Base-by-base conservation (phyloP, 1,140 invertebrate species). In the Caenorhabditis brenneri region DNA sequence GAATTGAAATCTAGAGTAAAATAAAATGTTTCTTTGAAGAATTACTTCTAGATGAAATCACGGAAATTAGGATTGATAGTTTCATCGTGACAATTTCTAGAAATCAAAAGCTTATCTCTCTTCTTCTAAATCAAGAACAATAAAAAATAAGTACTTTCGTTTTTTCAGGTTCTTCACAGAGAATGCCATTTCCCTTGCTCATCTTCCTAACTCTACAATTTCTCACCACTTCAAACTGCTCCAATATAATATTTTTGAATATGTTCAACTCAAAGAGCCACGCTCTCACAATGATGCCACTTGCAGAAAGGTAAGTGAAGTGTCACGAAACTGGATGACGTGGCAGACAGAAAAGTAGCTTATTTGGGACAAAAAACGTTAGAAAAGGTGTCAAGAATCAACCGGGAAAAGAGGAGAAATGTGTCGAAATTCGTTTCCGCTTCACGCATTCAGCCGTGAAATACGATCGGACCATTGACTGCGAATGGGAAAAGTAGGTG, bases 181-280 rank as follows among this genome's bases (percentile, higher is more conserved):
- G 42, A 74, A 74, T 74, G 65, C 65, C 65, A 42, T 42, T 74
- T 46, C n/a, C 65, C 42, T 4, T 46, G 33, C 65, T 74, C 36
- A 42, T 74, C n/a, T 42, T 42, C n/a, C n/a, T 42, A 42, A 10
- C 46, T 27, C 12, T 24, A 16, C 65, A 42, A 27, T n/a, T 74
- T 74, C 33, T 42, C 1, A 24, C 65, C 36, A 74, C 36, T 74
- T 39, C 65, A 39, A 42, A 74, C 65, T 39, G 65, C 65, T 74
- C 65, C 65, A 74, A 9, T 24, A 42, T 74, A 74, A 39, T 74
- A 74, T 74, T 74, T 74, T 42, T 74, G 36, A 74, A 74, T 74
- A 74, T 74, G 65, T 74, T 74, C 65, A 74, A 74, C 36, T 74
- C 65, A 74, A 74, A 74, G 65, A 74, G 65, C 65, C 65, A 74